phyloP scores from a whole-genome alignment of 2,113 vertebrate genomes.

The Cyprinodon brontotheroides region DNA sequence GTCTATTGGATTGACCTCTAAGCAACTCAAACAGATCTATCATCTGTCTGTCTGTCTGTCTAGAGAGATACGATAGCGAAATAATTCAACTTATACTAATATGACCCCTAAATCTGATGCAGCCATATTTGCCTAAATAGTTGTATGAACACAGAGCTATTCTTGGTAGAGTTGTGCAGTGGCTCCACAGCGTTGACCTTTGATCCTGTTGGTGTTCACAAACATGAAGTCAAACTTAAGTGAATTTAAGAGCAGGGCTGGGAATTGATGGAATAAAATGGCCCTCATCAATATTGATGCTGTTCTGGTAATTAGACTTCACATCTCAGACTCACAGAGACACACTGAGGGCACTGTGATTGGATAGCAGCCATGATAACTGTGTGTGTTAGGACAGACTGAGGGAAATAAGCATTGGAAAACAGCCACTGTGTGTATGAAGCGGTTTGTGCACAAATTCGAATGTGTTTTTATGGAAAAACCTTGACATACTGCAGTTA shows the following conservation, averaged over 20 bases:
- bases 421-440: slow-evolving; percentile 53
- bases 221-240: slow-evolving; percentile 67
- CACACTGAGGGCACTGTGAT: slow-evolving; percentile 63
- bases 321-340: slow-evolving; percentile 67
- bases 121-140: neutral
- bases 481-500: slow-evolving; percentile 35
- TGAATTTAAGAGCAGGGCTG: slow-evolving; percentile 65
- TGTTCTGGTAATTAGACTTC: slow-evolving; percentile 77
- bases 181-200: slow-evolving; percentile 23
- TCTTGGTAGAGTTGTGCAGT: slow-evolving; percentile 17
- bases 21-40: neutral
- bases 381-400: slow-evolving; percentile 55
- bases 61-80: too few species aligned
- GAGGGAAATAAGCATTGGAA: slow-evolving; percentile 64
- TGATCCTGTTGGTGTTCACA: slow-evolving; percentile 39
- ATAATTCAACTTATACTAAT: neutral
- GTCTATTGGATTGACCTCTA: too few species aligned
- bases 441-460: slow-evolving; percentile 35
- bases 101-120: neutral
- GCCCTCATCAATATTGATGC: slow-evolving; percentile 80
- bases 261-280: slow-evolving; percentile 71
- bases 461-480: slow-evolving; percentile 40
- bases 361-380: slow-evolving; percentile 55
- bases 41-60: too few species aligned
- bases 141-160: neutral